Conservation (phyloP, 2,888 invertebrate genomes). For the Patella ulyssiponensis region DNA sequence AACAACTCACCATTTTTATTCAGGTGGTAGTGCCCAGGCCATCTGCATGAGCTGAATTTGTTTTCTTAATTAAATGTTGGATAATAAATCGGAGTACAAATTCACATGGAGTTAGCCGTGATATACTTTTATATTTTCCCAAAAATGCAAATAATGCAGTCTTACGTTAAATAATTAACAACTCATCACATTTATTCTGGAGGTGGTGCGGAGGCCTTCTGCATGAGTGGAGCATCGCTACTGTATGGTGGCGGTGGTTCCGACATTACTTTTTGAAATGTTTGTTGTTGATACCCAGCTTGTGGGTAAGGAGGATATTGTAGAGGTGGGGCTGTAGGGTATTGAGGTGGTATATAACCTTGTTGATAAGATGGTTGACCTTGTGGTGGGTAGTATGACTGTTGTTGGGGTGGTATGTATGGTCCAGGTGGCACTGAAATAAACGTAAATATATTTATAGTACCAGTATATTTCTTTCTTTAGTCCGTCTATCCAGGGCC, state of each 20-base stretch:
- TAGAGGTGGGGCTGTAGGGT: neutral
- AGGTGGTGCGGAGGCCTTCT: neutral
- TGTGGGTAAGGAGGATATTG: neutral
- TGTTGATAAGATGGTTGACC: neutral
- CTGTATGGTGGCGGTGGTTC: neutral
- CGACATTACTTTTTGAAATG: neutral
- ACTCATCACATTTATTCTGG: neutral
- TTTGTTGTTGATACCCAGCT: neutral
- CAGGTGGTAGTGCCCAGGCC: too few relatives aligned
- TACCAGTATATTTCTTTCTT: too few relatives aligned
- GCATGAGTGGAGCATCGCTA: neutral
- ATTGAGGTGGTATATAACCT: neutral
- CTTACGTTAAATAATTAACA: neutral
- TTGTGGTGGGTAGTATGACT: conserved; percentile 1
- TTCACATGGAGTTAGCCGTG: too few relatives aligned
- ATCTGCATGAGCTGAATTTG: too few relatives aligned
- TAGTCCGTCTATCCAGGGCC: too few relatives aligned
- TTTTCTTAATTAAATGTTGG: too few relatives aligned
- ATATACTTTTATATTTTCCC: too few relatives aligned
- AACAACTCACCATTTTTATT: too few relatives aligned
- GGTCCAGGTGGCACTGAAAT: too few relatives aligned
- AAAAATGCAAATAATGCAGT: too few relatives aligned
- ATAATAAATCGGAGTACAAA: too few relatives aligned
- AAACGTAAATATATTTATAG: too few relatives aligned
- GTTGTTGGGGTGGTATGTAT: neutral